Evolutionary conservation across 2,797 vertebrate species (phyloP), one percentile per base, ranked within the genome.

Genomic region (Lagodon rhomboides): DNA sequence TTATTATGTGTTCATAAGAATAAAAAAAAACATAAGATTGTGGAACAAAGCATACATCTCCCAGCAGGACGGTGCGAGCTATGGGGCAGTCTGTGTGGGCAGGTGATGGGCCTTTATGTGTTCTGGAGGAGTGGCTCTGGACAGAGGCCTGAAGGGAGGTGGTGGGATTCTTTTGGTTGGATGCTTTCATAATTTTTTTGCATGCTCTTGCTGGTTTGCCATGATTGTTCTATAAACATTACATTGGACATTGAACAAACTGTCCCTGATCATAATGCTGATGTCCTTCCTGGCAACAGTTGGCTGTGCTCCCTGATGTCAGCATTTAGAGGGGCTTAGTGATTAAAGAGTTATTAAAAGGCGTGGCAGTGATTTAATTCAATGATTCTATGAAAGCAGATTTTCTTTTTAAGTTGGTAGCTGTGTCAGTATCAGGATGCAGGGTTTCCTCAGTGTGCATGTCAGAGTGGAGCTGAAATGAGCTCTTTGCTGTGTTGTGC

Each of bases 401-500:
- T 30, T 47, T 41, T 68, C n/a, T n/a, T 63, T 68, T 69, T 27
- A 17, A 16, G 27, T 27, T 46, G 10, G 34, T 23, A 3, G 58
- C 9, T 10, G 16, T 59, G 27, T 59, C 68, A 23, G 62, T 20
- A 5, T 50, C 43, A 20, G 22, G n/a, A 50, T 59, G 53, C 41
- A 58, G 30, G 43, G 10, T 50, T 25, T 60, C 22, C 18, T 75
- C 44, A 5, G n/a, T 56, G 54, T 47, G 27, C 20, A 46, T 46
- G 56, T 54, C 41, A 49, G 61, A 67, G 18, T 47, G 25, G 3
- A 65, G 50, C 58, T 62, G 73, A 73, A 82, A 84, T 70, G 59
- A 86, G 79, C 77, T 77, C 68, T 68, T 79, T 71, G 44, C 66
- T 53, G 43, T 70, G 60, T 72, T 80, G 71, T 41, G 68, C 88